Percentiles rank a stretch among this genome's conserved stretches.
Conservation (phyloP, 2,888 invertebrate species). For the Carabus problematicus region DNA sequence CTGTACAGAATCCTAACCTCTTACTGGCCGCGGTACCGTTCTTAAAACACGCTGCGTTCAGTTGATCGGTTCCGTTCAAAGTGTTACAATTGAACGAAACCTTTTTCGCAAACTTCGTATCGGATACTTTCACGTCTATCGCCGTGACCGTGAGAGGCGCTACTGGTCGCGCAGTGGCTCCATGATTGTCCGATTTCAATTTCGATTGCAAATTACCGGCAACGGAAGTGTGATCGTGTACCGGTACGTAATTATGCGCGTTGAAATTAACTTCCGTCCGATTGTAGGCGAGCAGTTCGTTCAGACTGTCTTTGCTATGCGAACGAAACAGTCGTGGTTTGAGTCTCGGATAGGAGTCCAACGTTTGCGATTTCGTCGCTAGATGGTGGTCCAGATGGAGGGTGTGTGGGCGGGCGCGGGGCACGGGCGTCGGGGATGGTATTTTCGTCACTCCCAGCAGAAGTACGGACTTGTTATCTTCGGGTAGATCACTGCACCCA, state of each 20-base stretch:
- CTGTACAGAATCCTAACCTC: slow-evolving; percentile 30
- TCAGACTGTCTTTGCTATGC: slow-evolving; percentile 27
- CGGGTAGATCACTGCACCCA: slow-evolving; percentile 67
- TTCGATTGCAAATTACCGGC: not conserved
- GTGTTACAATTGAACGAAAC: slow-evolving; percentile 33
- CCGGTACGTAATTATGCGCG: slow-evolving; percentile 7
- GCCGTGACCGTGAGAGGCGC: not conserved
- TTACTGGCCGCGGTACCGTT: slow-evolving; percentile 22
- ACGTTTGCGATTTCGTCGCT: slow-evolving; percentile 35
- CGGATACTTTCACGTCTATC: not conserved
- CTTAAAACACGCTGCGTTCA: not conserved
- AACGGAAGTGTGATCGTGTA: not conserved
- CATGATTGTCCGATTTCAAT: not conserved
- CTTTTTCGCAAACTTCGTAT: slow-evolving; percentile 15
- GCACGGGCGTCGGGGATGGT: slow-evolving; percentile 56
- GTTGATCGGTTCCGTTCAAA: not conserved
- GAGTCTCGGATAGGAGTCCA: slow-evolving; percentile 24
- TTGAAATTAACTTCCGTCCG: slow-evolving; percentile 22
- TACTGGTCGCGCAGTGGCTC: not conserved
- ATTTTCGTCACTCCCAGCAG: slow-evolving; percentile 69
- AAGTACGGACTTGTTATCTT: slow-evolving; percentile 68
- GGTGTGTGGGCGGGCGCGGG: slow-evolving; percentile 52
- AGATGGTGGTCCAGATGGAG: slow-evolving; percentile 50
- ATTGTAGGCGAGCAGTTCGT: slow-evolving; percentile 25
- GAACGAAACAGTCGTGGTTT: slow-evolving; percentile 29